Evolutionary conservation across 2,797 vertebrate species (phyloP).

Genomic region (Pantherophis vulpinus): DNA sequence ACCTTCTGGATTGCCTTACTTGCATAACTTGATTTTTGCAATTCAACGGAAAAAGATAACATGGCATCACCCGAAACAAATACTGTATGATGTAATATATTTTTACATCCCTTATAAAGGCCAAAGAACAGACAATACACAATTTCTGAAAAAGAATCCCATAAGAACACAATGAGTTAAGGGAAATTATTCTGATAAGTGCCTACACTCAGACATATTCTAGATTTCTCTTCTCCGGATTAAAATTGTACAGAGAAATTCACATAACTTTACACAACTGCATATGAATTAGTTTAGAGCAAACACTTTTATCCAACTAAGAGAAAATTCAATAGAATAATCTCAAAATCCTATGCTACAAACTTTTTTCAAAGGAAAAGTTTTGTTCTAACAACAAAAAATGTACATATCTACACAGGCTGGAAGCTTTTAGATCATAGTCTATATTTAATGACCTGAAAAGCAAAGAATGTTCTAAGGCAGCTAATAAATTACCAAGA

Average conservation of each 20-base stretch:
- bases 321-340: not conserved
- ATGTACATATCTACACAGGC: not conserved
- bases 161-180: not conserved
- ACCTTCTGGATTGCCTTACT: slow-evolving; percentile 56
- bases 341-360: not conserved
- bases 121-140: not conserved
- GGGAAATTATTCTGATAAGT: not conserved
- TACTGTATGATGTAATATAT: not conserved
- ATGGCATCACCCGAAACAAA: not conserved
- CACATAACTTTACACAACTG: not conserved
- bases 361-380: not conserved
- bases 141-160: not conserved
- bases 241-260: not conserved
- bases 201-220: not conserved
- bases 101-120: not conserved
- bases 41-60: slow-evolving; percentile 18
- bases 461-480: not conserved
- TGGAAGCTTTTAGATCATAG: not conserved
- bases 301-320: not conserved
- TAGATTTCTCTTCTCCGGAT: not conserved
- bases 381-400: not conserved
- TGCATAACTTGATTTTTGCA: slow-evolving; percentile 4
- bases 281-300: not conserved
- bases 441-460: not conserved
- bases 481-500: not conserved